Conservation (phyloP, 2,113 vertebrate species). For the Rattus rattus region DNA sequence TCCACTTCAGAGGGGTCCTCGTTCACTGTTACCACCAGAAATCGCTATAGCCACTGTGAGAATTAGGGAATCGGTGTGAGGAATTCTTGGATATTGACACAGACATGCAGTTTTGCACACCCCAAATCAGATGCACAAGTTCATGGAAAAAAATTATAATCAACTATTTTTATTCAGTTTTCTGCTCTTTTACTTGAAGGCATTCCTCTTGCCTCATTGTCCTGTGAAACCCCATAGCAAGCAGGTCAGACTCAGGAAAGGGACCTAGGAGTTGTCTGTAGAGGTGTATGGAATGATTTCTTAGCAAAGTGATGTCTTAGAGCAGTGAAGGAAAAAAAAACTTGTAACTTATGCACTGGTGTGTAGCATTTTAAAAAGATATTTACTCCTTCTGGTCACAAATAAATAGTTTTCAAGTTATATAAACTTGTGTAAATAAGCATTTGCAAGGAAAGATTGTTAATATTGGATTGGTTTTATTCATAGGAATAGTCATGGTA, state of each 20-base stretch:
- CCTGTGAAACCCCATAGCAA: not conserved
- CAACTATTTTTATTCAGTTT: not conserved
- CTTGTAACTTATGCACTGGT: conserved; percentile 1
- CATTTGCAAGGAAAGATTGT: not conserved
- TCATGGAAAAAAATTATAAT: not conserved
- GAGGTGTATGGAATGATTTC: not conserved
- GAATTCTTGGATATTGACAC: not conserved
- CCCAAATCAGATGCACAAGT: not conserved
- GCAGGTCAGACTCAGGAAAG: not conserved
- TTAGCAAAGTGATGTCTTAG: conserved; percentile 8
- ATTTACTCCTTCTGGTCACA: not conserved
- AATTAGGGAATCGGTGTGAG: not conserved
- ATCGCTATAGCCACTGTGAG: not conserved
- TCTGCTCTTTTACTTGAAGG: conserved; percentile 24
- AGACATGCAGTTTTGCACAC: not conserved
- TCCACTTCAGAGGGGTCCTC: not conserved
- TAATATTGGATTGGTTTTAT: not conserved
- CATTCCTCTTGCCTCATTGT: not conserved
- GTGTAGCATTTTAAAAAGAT: not conserved
- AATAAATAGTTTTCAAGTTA: not conserved
- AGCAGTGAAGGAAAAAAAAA: not conserved
- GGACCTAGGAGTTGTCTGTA: too few species aligned
- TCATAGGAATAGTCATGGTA: not conserved
- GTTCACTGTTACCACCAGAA: not conserved
- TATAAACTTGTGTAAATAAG: not conserved